phyloP scores from a whole-genome alignment of 2,888 invertebrate genomes.

The Trachelus stipa region DNA sequence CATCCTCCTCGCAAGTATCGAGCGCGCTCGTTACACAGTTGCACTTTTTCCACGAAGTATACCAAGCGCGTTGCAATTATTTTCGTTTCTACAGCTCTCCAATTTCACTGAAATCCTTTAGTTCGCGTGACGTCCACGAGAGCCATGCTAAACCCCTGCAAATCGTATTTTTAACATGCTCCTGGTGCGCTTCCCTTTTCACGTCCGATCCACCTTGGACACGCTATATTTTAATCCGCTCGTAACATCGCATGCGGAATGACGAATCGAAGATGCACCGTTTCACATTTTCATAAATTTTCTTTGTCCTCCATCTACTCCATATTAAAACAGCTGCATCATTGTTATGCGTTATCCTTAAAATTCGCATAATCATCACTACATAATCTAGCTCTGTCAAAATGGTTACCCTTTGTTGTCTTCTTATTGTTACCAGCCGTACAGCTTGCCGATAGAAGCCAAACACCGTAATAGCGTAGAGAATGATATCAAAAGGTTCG shows the following conservation, averaged over 20 bases:
- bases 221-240: not conserved
- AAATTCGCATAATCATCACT: not conserved
- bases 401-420: not conserved
- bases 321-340: not conserved
- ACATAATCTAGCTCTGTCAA: not conserved
- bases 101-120: not conserved
- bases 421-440: not conserved
- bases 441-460: not conserved
- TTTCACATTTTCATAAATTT: not conserved
- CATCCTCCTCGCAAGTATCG: too few relatives aligned
- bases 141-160: conserved; percentile 1
- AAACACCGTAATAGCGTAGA: not conserved
- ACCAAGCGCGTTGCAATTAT: conserved; percentile 43
- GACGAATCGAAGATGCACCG: not conserved
- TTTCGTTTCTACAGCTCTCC: conserved; percentile 32
- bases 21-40: too few relatives aligned
- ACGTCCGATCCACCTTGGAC: not conserved
- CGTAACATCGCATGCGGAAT: not conserved
- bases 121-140: not conserved
- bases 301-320: not conserved
- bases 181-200: not conserved
- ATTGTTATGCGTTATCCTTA: not conserved
- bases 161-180: conserved; percentile 5
- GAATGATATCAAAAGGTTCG: not conserved
- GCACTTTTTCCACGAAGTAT: conserved; percentile 31